These are phyloP conservation scores for Netelia virgata DNA, from an alignment of 2,888 invertebrate species.

Conservation along the genomic window DNA sequence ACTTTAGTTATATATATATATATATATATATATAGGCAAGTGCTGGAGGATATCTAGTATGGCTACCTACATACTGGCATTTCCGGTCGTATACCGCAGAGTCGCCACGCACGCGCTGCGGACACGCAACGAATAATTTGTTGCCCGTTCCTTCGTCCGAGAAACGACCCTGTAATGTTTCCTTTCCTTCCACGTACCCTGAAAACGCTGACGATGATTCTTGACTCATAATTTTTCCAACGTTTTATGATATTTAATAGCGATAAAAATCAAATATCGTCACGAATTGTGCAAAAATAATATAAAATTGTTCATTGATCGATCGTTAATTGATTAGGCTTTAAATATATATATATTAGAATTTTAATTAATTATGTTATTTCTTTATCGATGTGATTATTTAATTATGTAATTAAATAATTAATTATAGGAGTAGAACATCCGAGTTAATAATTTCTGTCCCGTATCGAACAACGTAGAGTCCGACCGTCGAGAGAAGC, in stretches of 20 bases:
- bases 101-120: constrained; percentile 64
- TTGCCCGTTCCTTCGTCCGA: constrained; percentile 36
- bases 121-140: constrained; percentile 71
- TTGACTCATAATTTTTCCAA: constrained; percentile 25
- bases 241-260: too few species aligned
- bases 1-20: constrained; percentile 13
- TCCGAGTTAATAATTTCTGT: background rate
- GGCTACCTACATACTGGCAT: constrained; percentile 61
- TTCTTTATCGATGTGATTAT: too few species aligned
- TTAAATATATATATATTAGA: too few species aligned
- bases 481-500: background rate
- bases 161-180: constrained; percentile 36
- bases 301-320: too few species aligned
- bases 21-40: constrained; percentile 4
- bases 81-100: constrained; percentile 73
- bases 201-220: constrained; percentile 18
- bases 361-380: too few species aligned
- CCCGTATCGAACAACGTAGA: background rate
- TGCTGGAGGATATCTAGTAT: constrained; percentile 46
- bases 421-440: background rate
- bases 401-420: too few species aligned
- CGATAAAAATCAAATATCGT: too few species aligned
- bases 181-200: constrained; percentile 22
- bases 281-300: too few species aligned
- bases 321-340: too few species aligned